Conservation (phyloP, 2,888 invertebrate genomes). For the Lottia gigantea region DNA sequence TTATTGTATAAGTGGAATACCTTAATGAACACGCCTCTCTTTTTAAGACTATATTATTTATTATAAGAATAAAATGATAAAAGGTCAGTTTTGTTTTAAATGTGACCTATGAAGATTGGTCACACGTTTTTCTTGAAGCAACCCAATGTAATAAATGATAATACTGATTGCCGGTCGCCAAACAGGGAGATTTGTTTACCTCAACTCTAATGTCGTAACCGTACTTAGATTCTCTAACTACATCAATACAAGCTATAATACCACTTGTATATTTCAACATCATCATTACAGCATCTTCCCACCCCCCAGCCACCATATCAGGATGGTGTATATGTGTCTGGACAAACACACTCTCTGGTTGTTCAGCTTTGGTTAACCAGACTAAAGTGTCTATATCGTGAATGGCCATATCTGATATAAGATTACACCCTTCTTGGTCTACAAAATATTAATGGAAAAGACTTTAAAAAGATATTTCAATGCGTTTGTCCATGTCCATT, state of each 20-base stretch:
- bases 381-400: slow-evolving; percentile 78
- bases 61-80: too few relatives aligned
- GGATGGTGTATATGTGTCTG: slow-evolving; percentile 73
- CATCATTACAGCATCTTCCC: slow-evolving; percentile 76
- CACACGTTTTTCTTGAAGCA: too few relatives aligned
- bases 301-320: slow-evolving; percentile 74
- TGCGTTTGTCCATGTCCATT: background rate
- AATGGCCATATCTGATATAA: slow-evolving; percentile 78
- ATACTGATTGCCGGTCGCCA: too few relatives aligned
- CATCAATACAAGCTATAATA: slow-evolving; percentile 75
- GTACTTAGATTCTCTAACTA: slow-evolving; percentile 74
- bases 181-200: too few relatives aligned
- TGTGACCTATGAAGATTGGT: too few relatives aligned
- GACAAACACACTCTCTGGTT: slow-evolving; percentile 73
- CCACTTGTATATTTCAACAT: slow-evolving; percentile 76
- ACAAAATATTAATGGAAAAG: slow-evolving; percentile 18
- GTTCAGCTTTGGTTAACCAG: slow-evolving; percentile 75
- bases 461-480: too few relatives aligned
- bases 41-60: too few relatives aligned
- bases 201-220: slow-evolving; percentile 80
- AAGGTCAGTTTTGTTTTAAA: too few relatives aligned
- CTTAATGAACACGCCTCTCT: too few relatives aligned
- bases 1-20: too few relatives aligned
- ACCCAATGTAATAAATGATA: too few relatives aligned
- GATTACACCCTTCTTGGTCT: slow-evolving; percentile 71